phyloP scores from a whole-genome alignment of 1,140 invertebrate species.

The Coptotermes formosanus region DNA sequence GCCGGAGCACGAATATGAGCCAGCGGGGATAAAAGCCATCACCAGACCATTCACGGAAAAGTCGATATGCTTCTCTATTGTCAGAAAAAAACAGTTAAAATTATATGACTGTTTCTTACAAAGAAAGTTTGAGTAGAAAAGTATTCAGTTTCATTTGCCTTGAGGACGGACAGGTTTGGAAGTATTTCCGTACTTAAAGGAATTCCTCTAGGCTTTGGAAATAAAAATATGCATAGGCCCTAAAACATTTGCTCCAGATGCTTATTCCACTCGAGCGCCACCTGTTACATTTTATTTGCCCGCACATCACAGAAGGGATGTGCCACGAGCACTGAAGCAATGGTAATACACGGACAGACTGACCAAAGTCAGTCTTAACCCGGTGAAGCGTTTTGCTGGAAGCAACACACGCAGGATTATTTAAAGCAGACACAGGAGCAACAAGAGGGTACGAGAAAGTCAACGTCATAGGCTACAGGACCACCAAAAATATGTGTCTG shows the following conservation, averaged over 20 bases:
- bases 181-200: neutral
- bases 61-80: no score
- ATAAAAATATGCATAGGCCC: neutral
- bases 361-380: neutral
- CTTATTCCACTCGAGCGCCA: neutral
- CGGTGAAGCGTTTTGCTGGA: neutral
- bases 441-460: neutral
- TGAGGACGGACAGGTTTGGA: neutral
- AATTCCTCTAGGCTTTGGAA: neutral
- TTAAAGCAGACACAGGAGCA: neutral
- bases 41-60: no score
- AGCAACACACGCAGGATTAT: neutral
- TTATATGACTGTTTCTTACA: no score
- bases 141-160: neutral
- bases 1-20: no score
- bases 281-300: constrained; percentile 6
- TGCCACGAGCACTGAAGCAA: neutral
- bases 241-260: neutral
- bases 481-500: neutral
- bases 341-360: neutral
- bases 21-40: no score
- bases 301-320: neutral
- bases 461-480: neutral
- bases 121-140: no score
- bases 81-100: no score